Evolutionary conservation across 1,140 invertebrate genomes (phyloP).

Genomic region (Leptonema lineaticorne): DNA sequence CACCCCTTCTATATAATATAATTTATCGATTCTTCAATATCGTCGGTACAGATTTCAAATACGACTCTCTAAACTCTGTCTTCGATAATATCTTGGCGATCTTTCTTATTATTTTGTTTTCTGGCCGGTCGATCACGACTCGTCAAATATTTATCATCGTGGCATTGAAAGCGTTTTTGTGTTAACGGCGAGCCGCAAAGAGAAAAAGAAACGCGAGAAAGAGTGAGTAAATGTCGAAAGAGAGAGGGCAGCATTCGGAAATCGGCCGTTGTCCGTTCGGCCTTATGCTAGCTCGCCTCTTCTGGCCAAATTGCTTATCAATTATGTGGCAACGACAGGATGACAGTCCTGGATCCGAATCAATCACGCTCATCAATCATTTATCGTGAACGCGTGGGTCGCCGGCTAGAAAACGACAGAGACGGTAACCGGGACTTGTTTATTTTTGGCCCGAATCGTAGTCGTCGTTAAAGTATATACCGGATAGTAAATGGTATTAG

Average conservation of each 20-base stretch:
- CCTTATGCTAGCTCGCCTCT: no score
- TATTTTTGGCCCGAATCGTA: slow-evolving; percentile 36
- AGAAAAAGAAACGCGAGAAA: no score
- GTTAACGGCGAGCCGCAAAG: not conserved
- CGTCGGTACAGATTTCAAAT: no score
- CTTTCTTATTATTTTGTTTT: no score
- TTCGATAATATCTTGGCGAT: no score
- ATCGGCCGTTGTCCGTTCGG: not conserved
- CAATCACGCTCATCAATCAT: slow-evolving; percentile 42
- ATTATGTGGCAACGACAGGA: slow-evolving; percentile 37
- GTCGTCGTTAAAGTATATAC: no score
- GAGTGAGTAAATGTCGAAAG: not conserved
- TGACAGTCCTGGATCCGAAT: slow-evolving; percentile 40
- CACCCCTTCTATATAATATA: no score
- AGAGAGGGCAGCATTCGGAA: not conserved
- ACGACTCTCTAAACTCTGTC: no score
- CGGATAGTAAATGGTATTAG: no score
- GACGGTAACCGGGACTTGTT: slow-evolving; percentile 29
- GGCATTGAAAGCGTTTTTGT: slow-evolving; percentile 24
- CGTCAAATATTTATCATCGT: slow-evolving; percentile 17
- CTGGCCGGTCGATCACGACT: slow-evolving; percentile 10
- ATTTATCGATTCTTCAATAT: no score
- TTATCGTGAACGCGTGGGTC: not conserved
- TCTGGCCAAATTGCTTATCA: slow-evolving; percentile 40
- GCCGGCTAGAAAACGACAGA: no score